Conservation (phyloP, 2,113 vertebrate species). For the Crotalus horridus region DNA sequence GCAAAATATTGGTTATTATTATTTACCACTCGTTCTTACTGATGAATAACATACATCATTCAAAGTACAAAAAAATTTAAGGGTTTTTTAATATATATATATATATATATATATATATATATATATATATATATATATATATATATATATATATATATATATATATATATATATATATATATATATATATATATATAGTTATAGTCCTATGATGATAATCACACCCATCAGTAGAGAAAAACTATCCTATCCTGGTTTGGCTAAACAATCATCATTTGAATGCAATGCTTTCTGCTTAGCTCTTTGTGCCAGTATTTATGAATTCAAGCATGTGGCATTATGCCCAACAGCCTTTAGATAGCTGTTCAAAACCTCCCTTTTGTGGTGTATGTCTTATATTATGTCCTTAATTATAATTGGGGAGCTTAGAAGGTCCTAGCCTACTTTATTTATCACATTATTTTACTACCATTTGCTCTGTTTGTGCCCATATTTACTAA, state of each 20-base stretch:
- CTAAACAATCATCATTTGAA: slow-evolving; percentile 32
- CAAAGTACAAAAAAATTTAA: neutral
- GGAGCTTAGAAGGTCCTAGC: slow-evolving; percentile 7
- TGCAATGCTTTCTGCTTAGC: slow-evolving; percentile 10
- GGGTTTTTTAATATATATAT: neutral
- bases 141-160: neutral
- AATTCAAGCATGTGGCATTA: slow-evolving; percentile 29
- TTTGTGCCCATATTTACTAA: slow-evolving; percentile 7
- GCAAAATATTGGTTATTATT: neutral
- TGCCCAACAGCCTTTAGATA: slow-evolving; percentile 41
- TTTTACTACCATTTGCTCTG: slow-evolving; percentile 18
- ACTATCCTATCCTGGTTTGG: neutral
- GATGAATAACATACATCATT: slow-evolving; percentile 18
- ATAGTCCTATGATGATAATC: slow-evolving; percentile 38
- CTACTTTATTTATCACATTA: slow-evolving; percentile 13
- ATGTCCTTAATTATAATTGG: slow-evolving; percentile 28
- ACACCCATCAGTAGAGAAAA: slow-evolving; percentile 25
- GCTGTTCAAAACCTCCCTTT: slow-evolving; percentile 25
- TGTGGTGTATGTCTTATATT: neutral
- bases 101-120: too few species aligned
- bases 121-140: neutral
- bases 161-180: too few species aligned
- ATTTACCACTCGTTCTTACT: neutral
- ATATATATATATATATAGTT: neutral
- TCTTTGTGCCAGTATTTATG: slow-evolving; percentile 45